Percentiles rank a stretch among this genome's conserved stretches.
Evolutionary conservation across 1,140 invertebrate genomes (phyloP).

Genomic region (Aporrectodea caliginosa): DNA sequence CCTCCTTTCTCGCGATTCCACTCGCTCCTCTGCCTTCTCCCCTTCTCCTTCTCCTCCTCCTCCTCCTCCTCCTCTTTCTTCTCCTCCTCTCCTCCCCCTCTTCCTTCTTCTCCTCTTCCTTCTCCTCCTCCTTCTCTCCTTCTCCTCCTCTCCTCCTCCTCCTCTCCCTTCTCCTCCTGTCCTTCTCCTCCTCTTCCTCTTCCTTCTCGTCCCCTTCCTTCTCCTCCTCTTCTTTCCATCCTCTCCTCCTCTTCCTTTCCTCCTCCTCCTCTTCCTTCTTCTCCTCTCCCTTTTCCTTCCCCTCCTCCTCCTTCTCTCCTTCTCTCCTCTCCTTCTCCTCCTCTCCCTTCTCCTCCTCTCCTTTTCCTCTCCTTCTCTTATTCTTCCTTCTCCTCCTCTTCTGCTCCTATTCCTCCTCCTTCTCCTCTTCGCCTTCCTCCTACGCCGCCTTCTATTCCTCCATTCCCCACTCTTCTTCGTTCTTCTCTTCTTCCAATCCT

Average conservation of each 20-base stretch:
- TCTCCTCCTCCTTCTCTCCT: not conserved
- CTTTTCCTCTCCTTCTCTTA: too few relatives aligned
- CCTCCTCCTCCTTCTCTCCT: slow-evolving; percentile 15
- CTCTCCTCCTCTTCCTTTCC: too few relatives aligned
- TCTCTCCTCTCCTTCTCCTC: not conserved
- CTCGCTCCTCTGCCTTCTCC: not conserved
- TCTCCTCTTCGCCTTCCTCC: too few relatives aligned
- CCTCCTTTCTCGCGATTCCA: slow-evolving; percentile 10
- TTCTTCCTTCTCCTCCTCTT: too few relatives aligned
- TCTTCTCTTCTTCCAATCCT: too few relatives aligned
- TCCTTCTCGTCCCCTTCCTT: not conserved
- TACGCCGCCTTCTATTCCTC: too few relatives aligned
- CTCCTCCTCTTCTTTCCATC: too few relatives aligned
- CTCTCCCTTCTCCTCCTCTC: too few relatives aligned
- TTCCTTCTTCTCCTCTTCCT: slow-evolving; percentile 11
- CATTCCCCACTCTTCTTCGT: too few relatives aligned
- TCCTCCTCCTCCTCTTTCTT: not conserved
- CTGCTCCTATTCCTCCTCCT: too few relatives aligned
- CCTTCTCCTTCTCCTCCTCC: not conserved
- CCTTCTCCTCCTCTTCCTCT: not conserved
- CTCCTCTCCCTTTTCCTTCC: slow-evolving; percentile 13
- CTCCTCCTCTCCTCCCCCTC: not conserved
- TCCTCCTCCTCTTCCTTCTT: not conserved
- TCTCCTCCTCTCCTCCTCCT: not conserved
- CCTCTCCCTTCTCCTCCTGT: slow-evolving; percentile 15